A percentile compares a stretch with the other conserved stretches of the same genome.
phyloP scores from a whole-genome alignment of 2,113 vertebrate genomes.

The Raja brachyura region DNA sequence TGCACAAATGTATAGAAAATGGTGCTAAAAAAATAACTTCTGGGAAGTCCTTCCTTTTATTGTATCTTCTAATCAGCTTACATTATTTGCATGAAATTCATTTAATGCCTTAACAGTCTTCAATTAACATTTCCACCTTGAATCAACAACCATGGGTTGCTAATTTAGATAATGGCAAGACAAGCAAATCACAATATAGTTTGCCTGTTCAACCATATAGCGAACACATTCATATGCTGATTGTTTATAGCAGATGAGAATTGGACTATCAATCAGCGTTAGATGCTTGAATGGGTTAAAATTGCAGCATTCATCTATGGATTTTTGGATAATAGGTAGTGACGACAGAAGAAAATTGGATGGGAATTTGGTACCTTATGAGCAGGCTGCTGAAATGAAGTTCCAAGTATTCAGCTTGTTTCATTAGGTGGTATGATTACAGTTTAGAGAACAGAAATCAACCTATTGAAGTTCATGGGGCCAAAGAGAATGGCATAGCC shows the following conservation, averaged over 20 bases:
- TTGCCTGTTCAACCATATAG: not conserved
- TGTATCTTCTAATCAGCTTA: not conserved
- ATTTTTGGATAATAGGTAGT: not conserved
- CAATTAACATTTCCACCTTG: not conserved
- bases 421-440: not conserved
- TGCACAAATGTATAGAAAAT: no score
- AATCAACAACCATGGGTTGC: not conserved
- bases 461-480: not conserved
- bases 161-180: not conserved
- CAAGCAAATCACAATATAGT: conserved; percentile 1
- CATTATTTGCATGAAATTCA: not conserved
- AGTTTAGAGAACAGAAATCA: not conserved
- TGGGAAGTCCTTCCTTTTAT: no score
- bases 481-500: not conserved
- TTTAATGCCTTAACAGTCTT: no score
- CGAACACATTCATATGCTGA: not conserved
- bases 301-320: not conserved
- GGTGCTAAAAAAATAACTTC: no score
- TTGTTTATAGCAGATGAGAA: not conserved
- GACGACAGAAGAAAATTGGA: not conserved
- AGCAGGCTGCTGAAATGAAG: no score
- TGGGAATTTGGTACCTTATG: not conserved
- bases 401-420: not conserved
- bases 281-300: not conserved
- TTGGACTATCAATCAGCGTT: not conserved